Evolutionary conservation across 37 sponge, comb jelly and placozoan species (phyloP).

Genomic region (Petrosia ficiformis): DNA sequence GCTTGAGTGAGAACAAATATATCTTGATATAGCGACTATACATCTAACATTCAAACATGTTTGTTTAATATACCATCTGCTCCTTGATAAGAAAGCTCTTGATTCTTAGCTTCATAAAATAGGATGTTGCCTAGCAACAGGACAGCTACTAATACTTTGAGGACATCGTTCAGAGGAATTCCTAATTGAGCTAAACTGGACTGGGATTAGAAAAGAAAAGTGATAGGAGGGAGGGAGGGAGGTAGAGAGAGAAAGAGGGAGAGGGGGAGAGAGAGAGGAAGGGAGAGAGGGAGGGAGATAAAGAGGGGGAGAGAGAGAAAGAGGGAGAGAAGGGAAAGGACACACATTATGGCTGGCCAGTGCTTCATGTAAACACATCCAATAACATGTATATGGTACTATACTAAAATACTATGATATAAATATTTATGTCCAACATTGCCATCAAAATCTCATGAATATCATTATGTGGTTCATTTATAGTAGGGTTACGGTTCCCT

Average conservation of each 20-base stretch:
- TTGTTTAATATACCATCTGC: conserved; percentile 41
- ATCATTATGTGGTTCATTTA: no score
- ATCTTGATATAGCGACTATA: no score
- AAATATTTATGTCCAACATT: no score
- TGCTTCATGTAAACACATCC: no score
- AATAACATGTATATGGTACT: no score
- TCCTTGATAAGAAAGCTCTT: conserved; percentile 59
- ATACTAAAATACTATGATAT: no score
- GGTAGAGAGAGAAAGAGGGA: conserved; percentile 49
- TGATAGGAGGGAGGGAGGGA: conserved; percentile 25
- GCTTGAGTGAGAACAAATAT: no score
- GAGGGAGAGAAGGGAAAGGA: conserved; percentile 4
- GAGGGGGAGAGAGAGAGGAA: conserved; percentile 44
- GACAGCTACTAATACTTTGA: conserved; percentile 73
- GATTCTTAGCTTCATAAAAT: conserved; percentile 80
- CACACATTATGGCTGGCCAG: no score
- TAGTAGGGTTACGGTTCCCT: no score
- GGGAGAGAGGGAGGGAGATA: conserved; percentile 48
- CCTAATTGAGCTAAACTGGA: conserved; percentile 81
- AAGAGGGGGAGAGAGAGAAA: conserved; percentile 30
- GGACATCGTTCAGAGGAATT: conserved; percentile 80
- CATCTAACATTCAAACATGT: not conserved
- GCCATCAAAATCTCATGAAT: no score
- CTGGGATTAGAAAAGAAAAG: conserved; percentile 42
- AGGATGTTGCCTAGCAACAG: conserved; percentile 78